A percentile compares a stretch with the other conserved stretches of the same genome.
Evolutionary conservation across 2,797 vertebrate genomes (phyloP).

Genomic region (Poeciliopsis presidionis): DNA sequence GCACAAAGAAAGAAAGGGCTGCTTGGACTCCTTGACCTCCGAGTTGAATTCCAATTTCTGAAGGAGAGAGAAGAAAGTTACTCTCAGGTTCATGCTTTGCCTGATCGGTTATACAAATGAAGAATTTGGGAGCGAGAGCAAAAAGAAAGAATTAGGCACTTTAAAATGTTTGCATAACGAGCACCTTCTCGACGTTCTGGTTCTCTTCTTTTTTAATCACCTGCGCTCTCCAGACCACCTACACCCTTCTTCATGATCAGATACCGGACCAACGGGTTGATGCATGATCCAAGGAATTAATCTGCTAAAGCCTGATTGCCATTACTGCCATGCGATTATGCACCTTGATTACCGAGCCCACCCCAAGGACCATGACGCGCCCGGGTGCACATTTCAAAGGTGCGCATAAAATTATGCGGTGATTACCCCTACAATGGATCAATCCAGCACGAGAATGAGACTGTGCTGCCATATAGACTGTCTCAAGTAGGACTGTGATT

Average conservation of each 20-base stretch:
- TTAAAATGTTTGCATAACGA: conserved; percentile 85
- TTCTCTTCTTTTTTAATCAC: conserved; percentile 84
- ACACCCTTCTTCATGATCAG: conserved; percentile 86
- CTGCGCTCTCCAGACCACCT: conserved; percentile 87
- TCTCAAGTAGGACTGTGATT: conserved; percentile 86
- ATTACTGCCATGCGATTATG: conserved; percentile 84
- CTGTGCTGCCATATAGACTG: conserved; percentile 78
- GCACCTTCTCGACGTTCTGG: conserved; percentile 73
- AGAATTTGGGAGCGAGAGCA: conserved; percentile 74
- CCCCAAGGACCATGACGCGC: conserved; percentile 80
- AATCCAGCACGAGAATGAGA: conserved; percentile 73
- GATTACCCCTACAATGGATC: conserved; percentile 84
- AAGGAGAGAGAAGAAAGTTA: conserved; percentile 61
- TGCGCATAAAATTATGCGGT: conserved; percentile 84
- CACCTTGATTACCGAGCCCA: conserved; percentile 86
- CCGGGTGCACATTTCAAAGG: conserved; percentile 78
- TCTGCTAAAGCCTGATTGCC: conserved; percentile 84
- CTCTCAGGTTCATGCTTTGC: conserved; percentile 41
- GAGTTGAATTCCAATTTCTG: conserved; percentile 71
- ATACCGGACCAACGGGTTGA: conserved; percentile 74
- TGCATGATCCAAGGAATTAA: conserved; percentile 83
- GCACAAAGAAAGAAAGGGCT: conserved; percentile 63
- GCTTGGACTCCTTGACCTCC: conserved; percentile 73
- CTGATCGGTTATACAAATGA: conserved; percentile 77
- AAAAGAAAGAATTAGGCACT: conserved; percentile 80